Base-by-base conservation (phyloP, 2,888 invertebrate genomes). In the Homarus gammarus region DNA sequence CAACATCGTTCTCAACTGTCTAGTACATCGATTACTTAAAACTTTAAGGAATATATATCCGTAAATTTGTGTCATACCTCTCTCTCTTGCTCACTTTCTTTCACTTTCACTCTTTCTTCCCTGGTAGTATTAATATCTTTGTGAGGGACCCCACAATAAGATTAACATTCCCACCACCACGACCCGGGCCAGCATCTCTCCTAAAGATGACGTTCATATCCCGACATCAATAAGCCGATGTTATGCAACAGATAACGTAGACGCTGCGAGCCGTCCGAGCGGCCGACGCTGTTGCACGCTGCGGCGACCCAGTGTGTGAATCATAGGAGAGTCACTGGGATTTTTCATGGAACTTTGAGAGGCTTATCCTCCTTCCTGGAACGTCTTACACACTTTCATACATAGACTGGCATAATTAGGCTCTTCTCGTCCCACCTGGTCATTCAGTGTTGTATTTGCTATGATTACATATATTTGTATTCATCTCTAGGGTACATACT, bases 191-290 rank as follows among this genome's bases (percentile, higher is more conserved):
- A n/a, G 44, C 49, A 49, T 6, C 12, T 44, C 77, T 44, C 77
- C 56, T 56, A 33, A 40, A 78, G 56, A 51, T 78, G 78, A 56
- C 78, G 6, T 56, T 56, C 36, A 56, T 33, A 31, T 56, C 51
- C 78, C 18, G 36, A 40, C 78, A 49, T 51, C 78, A 78, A 78
- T 78, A 78, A 51, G 40, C 10, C 27, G 33, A 22, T 33, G 36
- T 78, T 78, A 78, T 51, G 56, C 78, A 78, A 33, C 51, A 49
- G 78, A 56, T 78, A 56, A 78, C 18, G 27, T 64, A 64, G 12
- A 22, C 27, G 5, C 12, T 27, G 64, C 22, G 27, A 64, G 78
- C 51, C 22, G 56, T 64, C 27, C 27, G n/a, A 15, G 64, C 6
- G 22, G 22, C 31, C 31, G 77, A 49, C 49, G 49, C 49, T 49